phyloP scores from a whole-genome alignment of 2,113 vertebrate genomes.

The Girardinichthys multiradiatus region DNA sequence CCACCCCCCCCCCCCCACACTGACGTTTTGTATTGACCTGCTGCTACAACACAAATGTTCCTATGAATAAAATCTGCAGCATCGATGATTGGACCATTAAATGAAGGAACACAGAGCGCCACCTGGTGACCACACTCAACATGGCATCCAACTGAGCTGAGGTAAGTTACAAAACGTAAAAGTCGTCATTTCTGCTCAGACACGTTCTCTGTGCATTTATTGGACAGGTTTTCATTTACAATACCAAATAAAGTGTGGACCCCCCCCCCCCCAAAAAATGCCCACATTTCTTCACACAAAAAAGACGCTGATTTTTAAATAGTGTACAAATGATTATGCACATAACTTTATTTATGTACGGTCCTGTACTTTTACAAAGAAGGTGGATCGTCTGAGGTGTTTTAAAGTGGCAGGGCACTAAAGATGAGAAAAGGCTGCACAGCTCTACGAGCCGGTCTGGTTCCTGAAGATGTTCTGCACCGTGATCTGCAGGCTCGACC shows the following conservation, averaged over 20 bases:
- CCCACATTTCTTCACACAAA: slow-evolving; percentile 59
- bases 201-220: slow-evolving; percentile 24
- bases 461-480: slow-evolving; percentile 12
- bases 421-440: slow-evolving; percentile 43
- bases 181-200: slow-evolving; percentile 10
- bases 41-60: not conserved
- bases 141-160: not conserved
- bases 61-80: not conserved
- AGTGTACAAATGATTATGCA: slow-evolving; percentile 70
- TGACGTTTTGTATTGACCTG: not conserved
- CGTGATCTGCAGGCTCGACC: no score
- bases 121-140: slow-evolving; percentile 50
- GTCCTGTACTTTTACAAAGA: slow-evolving; percentile 62
- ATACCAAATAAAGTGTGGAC: slow-evolving; percentile 69
- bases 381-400: slow-evolving; percentile 58
- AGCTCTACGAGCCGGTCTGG: slow-evolving; percentile 26
- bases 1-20: no score
- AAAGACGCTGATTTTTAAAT: slow-evolving; percentile 62
- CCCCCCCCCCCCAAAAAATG: slow-evolving; percentile 75
- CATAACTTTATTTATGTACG: slow-evolving; percentile 43
- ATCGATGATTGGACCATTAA: not conserved
- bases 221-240: slow-evolving; percentile 66
- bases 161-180: slow-evolving; percentile 17
- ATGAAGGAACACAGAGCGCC: slow-evolving; percentile 53
- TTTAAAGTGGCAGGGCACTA: slow-evolving; percentile 67